Conservation (phyloP, 2,888 invertebrate genomes). For the Muschampia plurimacula region DNA sequence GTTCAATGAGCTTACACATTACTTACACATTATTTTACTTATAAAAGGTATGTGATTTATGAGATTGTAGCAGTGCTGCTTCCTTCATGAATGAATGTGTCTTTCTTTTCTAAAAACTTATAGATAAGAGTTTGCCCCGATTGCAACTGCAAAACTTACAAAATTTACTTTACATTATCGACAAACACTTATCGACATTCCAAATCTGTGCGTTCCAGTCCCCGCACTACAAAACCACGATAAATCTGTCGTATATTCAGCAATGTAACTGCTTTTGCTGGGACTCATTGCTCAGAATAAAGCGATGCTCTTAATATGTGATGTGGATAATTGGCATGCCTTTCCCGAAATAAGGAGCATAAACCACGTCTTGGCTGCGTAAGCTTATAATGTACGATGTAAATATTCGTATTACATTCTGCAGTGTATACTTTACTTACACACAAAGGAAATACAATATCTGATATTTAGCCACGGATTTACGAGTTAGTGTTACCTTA, state of each 20-base stretch:
- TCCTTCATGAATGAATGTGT: too few species aligned
- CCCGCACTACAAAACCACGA: constrained; percentile 72
- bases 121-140: too few species aligned
- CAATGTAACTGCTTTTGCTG: constrained; percentile 83
- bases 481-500: constrained; percentile 20
- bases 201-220: constrained; percentile 2
- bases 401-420: constrained; percentile 26
- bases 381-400: constrained; percentile 42
- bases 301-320: constrained; percentile 78
- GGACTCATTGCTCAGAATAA: constrained; percentile 83
- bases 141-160: background rate
- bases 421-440: constrained; percentile 13
- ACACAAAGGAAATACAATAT: constrained; percentile 12
- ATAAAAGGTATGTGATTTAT: too few species aligned
- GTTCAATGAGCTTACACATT: too few species aligned
- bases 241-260: constrained; percentile 86
- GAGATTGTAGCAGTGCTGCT: too few species aligned
- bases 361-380: constrained; percentile 53
- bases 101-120: too few species aligned
- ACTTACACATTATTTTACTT: too few species aligned
- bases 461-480: constrained; percentile 17
- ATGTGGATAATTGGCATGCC: constrained; percentile 82
- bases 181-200: constrained; percentile 1
- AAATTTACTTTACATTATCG: background rate
- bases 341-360: constrained; percentile 72